Evolutionary conservation across 2,113 vertebrate genomes (phyloP).

Genomic region (Tor tambroides): DNA sequence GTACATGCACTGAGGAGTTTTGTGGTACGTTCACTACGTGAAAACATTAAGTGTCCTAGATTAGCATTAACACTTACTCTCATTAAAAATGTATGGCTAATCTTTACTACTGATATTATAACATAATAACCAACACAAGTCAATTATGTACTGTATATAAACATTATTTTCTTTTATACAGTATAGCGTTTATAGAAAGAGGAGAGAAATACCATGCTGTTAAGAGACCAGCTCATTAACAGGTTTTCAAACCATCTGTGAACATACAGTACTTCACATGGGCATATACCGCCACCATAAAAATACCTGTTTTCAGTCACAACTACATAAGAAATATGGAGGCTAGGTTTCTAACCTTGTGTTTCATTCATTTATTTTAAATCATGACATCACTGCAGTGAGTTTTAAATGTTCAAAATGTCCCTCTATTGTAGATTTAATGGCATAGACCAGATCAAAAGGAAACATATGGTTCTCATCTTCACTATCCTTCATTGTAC

Average conservation of each 20-base stretch:
- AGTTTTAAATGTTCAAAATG: neutral
- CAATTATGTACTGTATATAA: neutral
- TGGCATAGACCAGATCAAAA: neutral
- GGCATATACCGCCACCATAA: neutral
- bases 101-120: slow-evolving; percentile 33
- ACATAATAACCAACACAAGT: neutral
- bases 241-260: slow-evolving; percentile 9
- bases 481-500: neutral
- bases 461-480: neutral
- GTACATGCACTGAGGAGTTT: slow-evolving; percentile 58
- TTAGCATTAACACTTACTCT: neutral
- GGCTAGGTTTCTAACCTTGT: neutral
- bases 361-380: neutral
- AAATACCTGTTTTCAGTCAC: neutral
- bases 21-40: slow-evolving; percentile 14
- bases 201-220: neutral
- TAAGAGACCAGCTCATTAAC: slow-evolving; percentile 79
- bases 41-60: slow-evolving; percentile 11
- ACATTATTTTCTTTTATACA: neutral
- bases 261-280: neutral
- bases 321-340: neutral
- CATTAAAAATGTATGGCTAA: neutral
- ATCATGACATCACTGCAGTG: neutral
- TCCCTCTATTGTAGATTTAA: neutral
- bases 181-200: neutral